A percentile compares a stretch with the other conserved stretches of the same genome.
Conservation (phyloP, 2,797 vertebrate species). For the Lemur catta region DNA sequence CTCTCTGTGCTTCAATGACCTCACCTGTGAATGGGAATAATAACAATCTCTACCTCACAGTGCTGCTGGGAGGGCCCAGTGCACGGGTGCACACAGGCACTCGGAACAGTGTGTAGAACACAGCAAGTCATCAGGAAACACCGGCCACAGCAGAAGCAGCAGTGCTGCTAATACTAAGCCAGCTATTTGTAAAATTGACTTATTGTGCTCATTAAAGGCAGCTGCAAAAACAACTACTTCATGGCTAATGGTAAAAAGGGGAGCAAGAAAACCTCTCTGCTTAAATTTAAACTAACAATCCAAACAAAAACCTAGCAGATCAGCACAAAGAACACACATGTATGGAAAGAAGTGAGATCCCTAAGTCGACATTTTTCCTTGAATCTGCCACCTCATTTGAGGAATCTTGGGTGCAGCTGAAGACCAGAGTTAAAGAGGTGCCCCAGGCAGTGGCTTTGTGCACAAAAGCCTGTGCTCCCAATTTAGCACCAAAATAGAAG, state of each 20-base stretch:
- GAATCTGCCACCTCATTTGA: neutral
- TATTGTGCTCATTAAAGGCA: neutral
- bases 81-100: neutral
- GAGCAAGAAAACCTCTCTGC: neutral
- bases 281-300: neutral
- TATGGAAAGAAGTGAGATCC: neutral
- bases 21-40: neutral
- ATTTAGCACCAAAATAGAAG: neutral
- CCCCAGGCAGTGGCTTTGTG: neutral
- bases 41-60: neutral
- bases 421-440: neutral
- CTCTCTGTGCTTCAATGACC: neutral
- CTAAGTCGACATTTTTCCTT: no score
- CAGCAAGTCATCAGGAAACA: neutral
- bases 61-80: neutral
- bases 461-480: neutral
- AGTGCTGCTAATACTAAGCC: neutral
- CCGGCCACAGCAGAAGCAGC: rapidly evolving
- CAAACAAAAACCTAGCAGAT: neutral
- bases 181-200: neutral
- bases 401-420: neutral
- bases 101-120: neutral
- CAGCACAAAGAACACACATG: neutral
- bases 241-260: neutral
- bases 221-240: neutral